Percentiles rank a stretch among this genome's conserved stretches.
phyloP scores from a whole-genome alignment of 2,113 vertebrate species.

The Kryptolebias marmoratus region DNA sequence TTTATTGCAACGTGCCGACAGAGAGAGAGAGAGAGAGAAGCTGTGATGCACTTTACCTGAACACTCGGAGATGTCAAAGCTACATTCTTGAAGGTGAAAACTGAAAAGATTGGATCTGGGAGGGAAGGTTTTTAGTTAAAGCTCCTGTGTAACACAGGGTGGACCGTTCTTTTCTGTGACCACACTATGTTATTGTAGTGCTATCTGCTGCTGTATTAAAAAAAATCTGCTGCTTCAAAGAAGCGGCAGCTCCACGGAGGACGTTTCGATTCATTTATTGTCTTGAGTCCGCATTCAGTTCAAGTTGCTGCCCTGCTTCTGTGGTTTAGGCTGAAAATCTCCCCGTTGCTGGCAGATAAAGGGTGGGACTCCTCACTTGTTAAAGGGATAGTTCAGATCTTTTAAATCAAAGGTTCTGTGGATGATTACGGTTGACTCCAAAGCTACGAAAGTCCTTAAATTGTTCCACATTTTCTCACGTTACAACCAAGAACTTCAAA shows the following conservation, averaged over 20 bases:
- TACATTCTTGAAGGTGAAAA: conserved; percentile 31
- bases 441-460: no score
- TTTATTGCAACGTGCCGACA: conserved; percentile 40
- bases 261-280: conserved; percentile 30
- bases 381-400: no score
- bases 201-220: conserved; percentile 61
- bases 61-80: conserved; percentile 43
- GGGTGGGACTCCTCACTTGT: not conserved
- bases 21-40: conserved; percentile 11
- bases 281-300: conserved; percentile 6
- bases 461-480: no score
- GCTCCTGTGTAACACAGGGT: conserved; percentile 68
- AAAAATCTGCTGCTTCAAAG: conserved; percentile 32
- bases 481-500: no score
- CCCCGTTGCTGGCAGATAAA: not conserved
- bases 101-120: conserved; percentile 25
- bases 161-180: conserved; percentile 56
- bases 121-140: conserved; percentile 40
- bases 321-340: conserved; percentile 16
- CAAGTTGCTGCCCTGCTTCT: not conserved
- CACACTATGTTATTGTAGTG: conserved; percentile 66
- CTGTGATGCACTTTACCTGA: conserved; percentile 40
- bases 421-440: no score
- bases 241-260: conserved; percentile 37
- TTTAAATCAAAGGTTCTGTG: no score